Percentiles rank a stretch among this genome's conserved stretches.
These are phyloP conservation scores for Rhagium mordax DNA, from an alignment of 2,888 invertebrate species.

Conservation along the genomic window DNA sequence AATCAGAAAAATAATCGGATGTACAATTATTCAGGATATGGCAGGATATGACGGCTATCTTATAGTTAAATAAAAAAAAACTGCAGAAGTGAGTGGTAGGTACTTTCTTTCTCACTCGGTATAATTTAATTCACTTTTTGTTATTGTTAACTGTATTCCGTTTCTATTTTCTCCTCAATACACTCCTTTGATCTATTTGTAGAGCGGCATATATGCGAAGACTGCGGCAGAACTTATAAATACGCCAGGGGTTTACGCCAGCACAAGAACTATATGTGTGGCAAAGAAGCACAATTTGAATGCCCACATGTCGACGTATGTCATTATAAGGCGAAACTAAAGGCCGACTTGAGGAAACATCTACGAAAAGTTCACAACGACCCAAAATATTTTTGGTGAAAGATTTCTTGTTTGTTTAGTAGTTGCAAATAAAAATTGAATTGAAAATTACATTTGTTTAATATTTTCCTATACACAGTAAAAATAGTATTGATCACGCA, in stretches of 20 bases:
- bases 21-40: too few species aligned
- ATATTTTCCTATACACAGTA: too few species aligned
- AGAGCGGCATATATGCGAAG: conserved; percentile 5
- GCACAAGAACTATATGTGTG: not conserved
- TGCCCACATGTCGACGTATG: not conserved
- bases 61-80: too few species aligned
- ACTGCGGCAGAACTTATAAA: conserved; percentile 25
- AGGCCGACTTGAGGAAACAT: not conserved
- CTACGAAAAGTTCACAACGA: not conserved
- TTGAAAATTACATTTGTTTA: not conserved
- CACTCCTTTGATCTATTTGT: not conserved
- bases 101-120: too few species aligned
- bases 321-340: not conserved
- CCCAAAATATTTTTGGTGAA: not conserved
- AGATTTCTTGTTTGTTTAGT: too few species aligned
- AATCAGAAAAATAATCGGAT: too few species aligned
- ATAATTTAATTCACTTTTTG: too few species aligned
- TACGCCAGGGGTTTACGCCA: not conserved
- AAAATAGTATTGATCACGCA: too few species aligned
- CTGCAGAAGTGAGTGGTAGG: too few species aligned
- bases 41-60: too few species aligned
- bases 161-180: not conserved
- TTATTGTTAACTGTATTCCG: not conserved
- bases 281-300: conserved; percentile 1
- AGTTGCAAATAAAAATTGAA: too few species aligned